Evolutionary conservation across 2,888 invertebrate species (phyloP).

Genomic region (Ypsolopha sequella): DNA sequence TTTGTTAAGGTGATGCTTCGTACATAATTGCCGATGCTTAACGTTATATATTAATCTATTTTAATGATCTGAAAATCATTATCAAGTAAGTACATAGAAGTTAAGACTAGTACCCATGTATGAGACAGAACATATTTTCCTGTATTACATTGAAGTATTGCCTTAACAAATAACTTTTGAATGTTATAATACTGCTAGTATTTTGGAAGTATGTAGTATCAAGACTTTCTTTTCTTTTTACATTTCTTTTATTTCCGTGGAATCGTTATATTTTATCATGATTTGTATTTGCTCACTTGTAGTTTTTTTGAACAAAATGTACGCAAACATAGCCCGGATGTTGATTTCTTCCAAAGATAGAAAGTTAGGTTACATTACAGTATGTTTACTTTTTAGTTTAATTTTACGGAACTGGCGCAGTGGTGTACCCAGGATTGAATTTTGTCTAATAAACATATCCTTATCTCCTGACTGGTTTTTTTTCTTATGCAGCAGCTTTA

Average conservation of each 20-base stretch:
- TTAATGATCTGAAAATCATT: not conserved
- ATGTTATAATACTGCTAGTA: slow-evolving; percentile 20
- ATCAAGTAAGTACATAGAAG: not conserved
- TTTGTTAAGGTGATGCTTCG: slow-evolving; percentile 32
- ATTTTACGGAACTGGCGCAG: slow-evolving; percentile 29
- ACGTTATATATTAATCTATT: not conserved
- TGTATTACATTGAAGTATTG: slow-evolving; percentile 7
- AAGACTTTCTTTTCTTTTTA: not conserved
- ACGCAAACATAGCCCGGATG: slow-evolving; percentile 35
- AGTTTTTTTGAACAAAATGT: slow-evolving; percentile 23
- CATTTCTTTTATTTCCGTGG: not conserved
- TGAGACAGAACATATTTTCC: not conserved
- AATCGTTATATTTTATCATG: not conserved
- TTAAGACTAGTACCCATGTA: not conserved
- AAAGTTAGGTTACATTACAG: slow-evolving; percentile 44
- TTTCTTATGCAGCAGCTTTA: slow-evolving; percentile 14
- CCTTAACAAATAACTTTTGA: slow-evolving; percentile 14
- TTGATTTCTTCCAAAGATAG: slow-evolving; percentile 67
- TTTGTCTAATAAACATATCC: slow-evolving; percentile 69
- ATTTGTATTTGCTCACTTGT: not conserved
- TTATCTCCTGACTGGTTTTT: slow-evolving; percentile 48
- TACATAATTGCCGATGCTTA: slow-evolving; percentile 4
- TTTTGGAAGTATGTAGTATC: slow-evolving; percentile 1
- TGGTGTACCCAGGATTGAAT: slow-evolving; percentile 43
- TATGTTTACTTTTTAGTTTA: slow-evolving; percentile 41